These are phyloP conservation scores for Polypedilum vanderplanki DNA, from an alignment of 1,140 invertebrate genomes.

Conservation along the genomic window DNA sequence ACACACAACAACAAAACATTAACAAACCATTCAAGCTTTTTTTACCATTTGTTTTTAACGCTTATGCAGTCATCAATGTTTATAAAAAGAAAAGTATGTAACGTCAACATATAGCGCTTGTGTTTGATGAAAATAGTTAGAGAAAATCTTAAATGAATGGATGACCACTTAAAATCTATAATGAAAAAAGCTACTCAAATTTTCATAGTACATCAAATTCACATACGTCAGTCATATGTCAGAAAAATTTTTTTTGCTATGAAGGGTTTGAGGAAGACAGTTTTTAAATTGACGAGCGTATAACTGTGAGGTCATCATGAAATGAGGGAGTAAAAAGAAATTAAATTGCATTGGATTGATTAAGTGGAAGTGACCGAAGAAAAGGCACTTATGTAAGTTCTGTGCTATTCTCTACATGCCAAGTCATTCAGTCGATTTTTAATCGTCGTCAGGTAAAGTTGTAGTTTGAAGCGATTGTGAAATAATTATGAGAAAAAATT, in stretches of 20 bases:
- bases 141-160: conserved; percentile 13
- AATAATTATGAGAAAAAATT: neutral
- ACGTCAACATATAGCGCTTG: too few species aligned
- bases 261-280: too few species aligned
- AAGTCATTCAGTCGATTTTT: neutral
- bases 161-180: neutral
- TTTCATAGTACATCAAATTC: neutral
- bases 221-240: conserved; percentile 17
- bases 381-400: neutral
- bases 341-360: conserved; percentile 19
- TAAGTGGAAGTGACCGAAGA: conserved; percentile 3
- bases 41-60: too few species aligned
- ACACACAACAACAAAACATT: too few species aligned
- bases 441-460: neutral
- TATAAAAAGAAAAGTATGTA: too few species aligned
- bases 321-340: neutral
- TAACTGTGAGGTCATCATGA: neutral
- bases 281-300: neutral
- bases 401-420: too few species aligned
- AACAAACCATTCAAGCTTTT: too few species aligned
- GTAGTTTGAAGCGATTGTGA: too few species aligned
- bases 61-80: too few species aligned
- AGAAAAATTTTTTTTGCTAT: neutral
- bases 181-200: neutral
- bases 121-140: too few species aligned